Evolutionary conservation across 2,113 vertebrate genomes (phyloP).

Genomic region (Malurus cyaneus): DNA sequence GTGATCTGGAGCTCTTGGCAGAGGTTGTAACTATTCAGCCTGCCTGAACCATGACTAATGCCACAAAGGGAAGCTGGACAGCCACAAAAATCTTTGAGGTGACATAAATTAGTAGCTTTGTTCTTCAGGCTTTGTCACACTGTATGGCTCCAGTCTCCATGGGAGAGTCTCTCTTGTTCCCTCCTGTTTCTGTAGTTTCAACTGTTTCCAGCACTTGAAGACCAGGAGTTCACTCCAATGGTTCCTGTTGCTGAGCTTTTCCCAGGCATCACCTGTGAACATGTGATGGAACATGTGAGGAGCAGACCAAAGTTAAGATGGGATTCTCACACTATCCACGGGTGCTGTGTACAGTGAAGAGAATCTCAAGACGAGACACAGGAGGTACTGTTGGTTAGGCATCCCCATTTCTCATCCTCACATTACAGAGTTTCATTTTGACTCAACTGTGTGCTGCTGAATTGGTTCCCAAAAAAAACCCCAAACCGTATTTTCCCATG

Average conservation of each 20-base stretch:
- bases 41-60: not conserved
- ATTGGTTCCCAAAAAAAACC: not conserved
- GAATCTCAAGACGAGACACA: not conserved
- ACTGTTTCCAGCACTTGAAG: not conserved
- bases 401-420: not conserved
- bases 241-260: not conserved
- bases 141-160: not conserved
- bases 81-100: not conserved
- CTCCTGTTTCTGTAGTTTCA: not conserved
- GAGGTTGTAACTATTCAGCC: not conserved
- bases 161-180: not conserved
- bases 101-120: not conserved
- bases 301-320: not conserved
- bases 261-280: not conserved
- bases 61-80: not conserved
- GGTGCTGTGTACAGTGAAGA: accelerated
- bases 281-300: not conserved
- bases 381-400: not conserved
- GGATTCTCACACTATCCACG: not conserved
- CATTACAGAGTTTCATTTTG: not conserved
- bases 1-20: not conserved
- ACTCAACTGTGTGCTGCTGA: not conserved
- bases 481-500: not conserved
- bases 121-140: not conserved
- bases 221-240: not conserved